phyloP scores from a whole-genome alignment of 2,113 vertebrate species.

The Cnemophilus loriae region DNA sequence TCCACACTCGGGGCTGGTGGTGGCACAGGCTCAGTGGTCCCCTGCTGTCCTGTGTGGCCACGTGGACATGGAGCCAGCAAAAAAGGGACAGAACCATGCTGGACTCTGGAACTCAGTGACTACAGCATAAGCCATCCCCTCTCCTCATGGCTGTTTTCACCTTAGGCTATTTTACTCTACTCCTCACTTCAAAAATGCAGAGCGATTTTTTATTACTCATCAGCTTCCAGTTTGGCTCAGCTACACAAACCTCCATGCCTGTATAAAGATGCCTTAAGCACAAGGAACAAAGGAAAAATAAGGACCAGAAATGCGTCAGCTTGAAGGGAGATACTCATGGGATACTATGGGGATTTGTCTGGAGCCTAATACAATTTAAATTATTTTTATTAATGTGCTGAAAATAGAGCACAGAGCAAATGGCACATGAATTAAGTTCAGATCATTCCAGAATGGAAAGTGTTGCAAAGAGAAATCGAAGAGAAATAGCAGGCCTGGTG shows the following conservation, averaged over 20 bases:
- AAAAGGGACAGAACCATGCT: neutral
- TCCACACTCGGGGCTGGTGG: neutral
- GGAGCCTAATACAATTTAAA: neutral
- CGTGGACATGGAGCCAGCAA: fast-evolving
- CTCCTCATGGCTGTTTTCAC: neutral
- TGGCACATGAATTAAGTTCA: neutral
- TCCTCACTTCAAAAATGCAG: neutral
- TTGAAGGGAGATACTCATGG: neutral
- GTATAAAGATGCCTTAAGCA: neutral
- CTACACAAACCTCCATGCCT: neutral
- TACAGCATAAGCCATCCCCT: neutral
- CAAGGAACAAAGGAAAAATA: conserved; percentile 22
- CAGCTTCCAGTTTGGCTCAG: conserved; percentile 14
- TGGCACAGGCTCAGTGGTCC: neutral
- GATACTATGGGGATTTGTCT: neutral
- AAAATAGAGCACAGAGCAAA: neutral
- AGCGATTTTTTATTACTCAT: neutral
- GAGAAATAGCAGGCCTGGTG: neutral
- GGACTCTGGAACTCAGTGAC: neutral
- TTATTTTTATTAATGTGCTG: conserved; percentile 18
- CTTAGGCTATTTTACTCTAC: neutral
- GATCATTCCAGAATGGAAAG: neutral
- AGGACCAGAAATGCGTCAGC: neutral
- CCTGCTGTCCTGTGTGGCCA: neutral
- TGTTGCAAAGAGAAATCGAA: neutral